Evolutionary conservation across 2,797 vertebrate genomes (phyloP).

Genomic region (Syndactyla subalaris): DNA sequence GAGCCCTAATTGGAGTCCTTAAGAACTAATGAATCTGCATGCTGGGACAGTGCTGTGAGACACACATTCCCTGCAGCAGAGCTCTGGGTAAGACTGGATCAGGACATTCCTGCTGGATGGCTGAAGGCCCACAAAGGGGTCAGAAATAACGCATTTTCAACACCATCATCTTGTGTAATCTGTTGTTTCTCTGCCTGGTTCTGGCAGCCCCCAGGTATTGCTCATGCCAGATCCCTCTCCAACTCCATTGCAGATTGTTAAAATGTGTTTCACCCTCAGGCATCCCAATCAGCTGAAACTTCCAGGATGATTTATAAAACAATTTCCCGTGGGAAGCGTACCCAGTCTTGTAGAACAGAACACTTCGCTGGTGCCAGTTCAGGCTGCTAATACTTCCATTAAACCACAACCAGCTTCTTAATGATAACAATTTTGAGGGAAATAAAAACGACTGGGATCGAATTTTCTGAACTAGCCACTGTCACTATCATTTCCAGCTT

Average conservation of each 20-base stretch:
- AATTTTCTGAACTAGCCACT: constrained; percentile 39
- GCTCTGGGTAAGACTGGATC: neutral
- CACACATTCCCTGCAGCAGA: neutral
- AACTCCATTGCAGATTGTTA: neutral
- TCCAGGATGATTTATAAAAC: constrained; percentile 72
- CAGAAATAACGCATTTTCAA: neutral
- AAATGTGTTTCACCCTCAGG: neutral
- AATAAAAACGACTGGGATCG: constrained; percentile 41
- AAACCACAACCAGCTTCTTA: constrained; percentile 35
- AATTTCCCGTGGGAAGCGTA: constrained; percentile 64
- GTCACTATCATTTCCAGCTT: constrained; percentile 23
- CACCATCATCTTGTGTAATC: neutral
- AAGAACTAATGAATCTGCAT: neutral
- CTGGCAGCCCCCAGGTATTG: neutral
- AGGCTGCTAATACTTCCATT: constrained; percentile 41
- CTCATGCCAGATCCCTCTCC: neutral
- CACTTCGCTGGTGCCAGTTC: constrained; percentile 33
- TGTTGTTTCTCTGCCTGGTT: neutral
- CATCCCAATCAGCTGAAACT: constrained; percentile 32
- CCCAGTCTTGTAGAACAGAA: constrained; percentile 71
- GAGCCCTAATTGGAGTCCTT: neutral
- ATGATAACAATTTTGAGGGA: constrained; percentile 19
- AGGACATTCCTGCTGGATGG: neutral
- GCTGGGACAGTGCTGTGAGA: neutral
- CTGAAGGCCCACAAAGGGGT: neutral